Evolutionary conservation across 2,113 vertebrate species (phyloP).

Genomic region (Rhinichthys klamathensis): DNA sequence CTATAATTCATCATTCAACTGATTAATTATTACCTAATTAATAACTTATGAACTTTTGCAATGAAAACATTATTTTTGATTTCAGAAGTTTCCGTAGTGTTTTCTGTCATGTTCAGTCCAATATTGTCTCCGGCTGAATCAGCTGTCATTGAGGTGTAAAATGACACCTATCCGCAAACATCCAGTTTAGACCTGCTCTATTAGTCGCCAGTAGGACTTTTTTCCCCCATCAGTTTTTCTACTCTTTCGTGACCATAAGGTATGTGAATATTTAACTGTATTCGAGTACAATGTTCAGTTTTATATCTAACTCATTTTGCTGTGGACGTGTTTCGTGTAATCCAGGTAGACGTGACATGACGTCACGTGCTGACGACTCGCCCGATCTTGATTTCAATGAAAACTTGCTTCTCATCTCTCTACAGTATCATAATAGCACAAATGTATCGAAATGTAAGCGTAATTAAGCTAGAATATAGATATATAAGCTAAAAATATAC

Average conservation of each 20-base stretch:
- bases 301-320: background rate
- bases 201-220: background rate
- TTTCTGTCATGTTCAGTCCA: background rate
- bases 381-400: background rate
- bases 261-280: background rate
- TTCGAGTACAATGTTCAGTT: background rate
- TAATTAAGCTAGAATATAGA: background rate
- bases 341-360: background rate
- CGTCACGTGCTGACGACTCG: background rate
- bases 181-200: background rate
- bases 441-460: background rate
- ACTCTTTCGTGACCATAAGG: background rate
- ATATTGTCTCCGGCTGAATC: background rate
- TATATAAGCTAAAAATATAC: background rate
- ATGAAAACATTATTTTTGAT: background rate
- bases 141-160: background rate
- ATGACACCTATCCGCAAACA: constrained; percentile 3
- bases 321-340: too few species aligned
- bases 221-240: background rate
- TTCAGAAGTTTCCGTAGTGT: background rate
- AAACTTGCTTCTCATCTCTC: background rate
- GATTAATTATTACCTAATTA: background rate
- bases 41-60: background rate
- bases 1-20: background rate
- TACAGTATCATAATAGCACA: background rate